Percentiles rank a stretch among this genome's conserved stretches.
Evolutionary conservation across 2,113 vertebrate genomes (phyloP).

Genomic region (Rhea pennata): DNA sequence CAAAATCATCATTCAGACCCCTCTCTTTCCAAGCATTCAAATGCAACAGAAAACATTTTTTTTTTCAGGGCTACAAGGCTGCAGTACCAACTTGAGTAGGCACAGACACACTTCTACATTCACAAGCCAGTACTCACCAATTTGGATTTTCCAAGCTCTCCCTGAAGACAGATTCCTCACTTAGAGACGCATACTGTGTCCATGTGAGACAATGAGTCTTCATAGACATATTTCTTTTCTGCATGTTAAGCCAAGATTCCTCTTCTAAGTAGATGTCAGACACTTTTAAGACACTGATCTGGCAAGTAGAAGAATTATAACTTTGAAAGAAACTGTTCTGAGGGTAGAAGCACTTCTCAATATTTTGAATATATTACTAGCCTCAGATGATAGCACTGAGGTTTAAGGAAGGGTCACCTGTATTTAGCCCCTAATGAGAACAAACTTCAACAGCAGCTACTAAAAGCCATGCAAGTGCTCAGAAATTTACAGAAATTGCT

Average conservation of each 20-base stretch:
- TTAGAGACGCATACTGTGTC: constrained; percentile 58
- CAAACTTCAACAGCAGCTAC: constrained; percentile 4
- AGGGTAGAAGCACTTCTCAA: background rate
- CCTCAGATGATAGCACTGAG: background rate
- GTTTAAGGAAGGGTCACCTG: background rate
- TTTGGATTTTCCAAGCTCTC: constrained; percentile 71
- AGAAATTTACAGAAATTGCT: background rate
- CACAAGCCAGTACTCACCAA: constrained; percentile 51
- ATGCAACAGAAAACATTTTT: background rate
- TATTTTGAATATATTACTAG: background rate
- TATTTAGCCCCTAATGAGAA: background rate
- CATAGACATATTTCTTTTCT: constrained; percentile 66
- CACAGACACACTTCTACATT: background rate
- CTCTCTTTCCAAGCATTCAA: background rate
- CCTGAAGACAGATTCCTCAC: constrained; percentile 74
- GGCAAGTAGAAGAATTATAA: background rate
- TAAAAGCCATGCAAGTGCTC: constrained; percentile 1
- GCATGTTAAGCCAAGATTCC: constrained; percentile 72
- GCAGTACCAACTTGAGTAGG: background rate
- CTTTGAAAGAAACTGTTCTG: background rate
- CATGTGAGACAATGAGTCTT: constrained; percentile 51
- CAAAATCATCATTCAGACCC: background rate
- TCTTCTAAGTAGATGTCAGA: constrained; percentile 70
- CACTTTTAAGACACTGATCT: constrained; percentile 73
- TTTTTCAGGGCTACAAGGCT: background rate